Conservation (phyloP, 1,140 invertebrate genomes). For the Bemisia tabaci region DNA sequence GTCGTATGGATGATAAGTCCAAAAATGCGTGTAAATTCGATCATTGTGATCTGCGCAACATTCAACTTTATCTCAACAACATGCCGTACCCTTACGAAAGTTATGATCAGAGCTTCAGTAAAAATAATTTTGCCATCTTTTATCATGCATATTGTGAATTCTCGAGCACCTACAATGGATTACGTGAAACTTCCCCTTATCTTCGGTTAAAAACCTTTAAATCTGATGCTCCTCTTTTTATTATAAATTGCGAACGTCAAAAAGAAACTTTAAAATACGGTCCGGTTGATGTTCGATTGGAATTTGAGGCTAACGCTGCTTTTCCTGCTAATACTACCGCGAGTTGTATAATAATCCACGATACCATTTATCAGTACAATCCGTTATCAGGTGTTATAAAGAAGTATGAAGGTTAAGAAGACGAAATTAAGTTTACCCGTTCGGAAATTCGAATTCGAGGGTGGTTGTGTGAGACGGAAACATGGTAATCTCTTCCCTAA, state of each 20-base stretch:
- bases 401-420: too few species aligned
- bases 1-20: slow-evolving; percentile 13
- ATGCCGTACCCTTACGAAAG: slow-evolving; percentile 25
- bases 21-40: slow-evolving; percentile 20
- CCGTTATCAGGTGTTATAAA: slow-evolving; percentile 19
- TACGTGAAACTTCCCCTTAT: slow-evolving; percentile 12
- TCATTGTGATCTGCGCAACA: slow-evolving; percentile 21
- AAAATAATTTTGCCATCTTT: slow-evolving; percentile 11
- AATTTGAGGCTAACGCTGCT: slow-evolving; percentile 20
- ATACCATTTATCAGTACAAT: slow-evolving; percentile 23
- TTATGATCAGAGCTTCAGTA: slow-evolving; percentile 23
- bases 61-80: slow-evolving; percentile 27
- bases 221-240: slow-evolving; percentile 18
- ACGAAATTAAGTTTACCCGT: too few species aligned
- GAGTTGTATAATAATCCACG: slow-evolving; percentile 26
- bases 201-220: slow-evolving; percentile 17
- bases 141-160: slow-evolving; percentile 26
- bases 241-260: slow-evolving; percentile 26
- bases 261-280: slow-evolving; percentile 24
- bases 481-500: slow-evolving; percentile 21
- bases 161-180: slow-evolving; percentile 21
- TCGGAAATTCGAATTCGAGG: too few species aligned
- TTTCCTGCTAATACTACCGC: slow-evolving; percentile 24
- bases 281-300: slow-evolving; percentile 24
- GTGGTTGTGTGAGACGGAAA: too few species aligned